These are phyloP conservation scores for Nothoprocta perdicaria DNA, from an alignment of 2,113 vertebrate species.

Conservation along the genomic window DNA sequence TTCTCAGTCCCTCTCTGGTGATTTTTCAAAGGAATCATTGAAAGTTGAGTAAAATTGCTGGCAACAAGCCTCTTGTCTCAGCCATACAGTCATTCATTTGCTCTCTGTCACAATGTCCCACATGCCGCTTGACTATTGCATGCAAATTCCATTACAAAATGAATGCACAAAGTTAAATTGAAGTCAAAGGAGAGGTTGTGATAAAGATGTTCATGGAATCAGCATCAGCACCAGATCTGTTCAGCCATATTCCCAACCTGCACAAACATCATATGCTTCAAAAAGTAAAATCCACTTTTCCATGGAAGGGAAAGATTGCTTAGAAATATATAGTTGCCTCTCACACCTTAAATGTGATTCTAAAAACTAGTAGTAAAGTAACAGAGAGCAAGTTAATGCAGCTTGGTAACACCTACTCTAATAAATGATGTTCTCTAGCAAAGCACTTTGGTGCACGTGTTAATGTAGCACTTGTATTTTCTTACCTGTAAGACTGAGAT, in stretches of 20 bases:
- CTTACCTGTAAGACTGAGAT: not conserved
- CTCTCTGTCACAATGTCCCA: constrained; percentile 40
- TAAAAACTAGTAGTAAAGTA: not conserved
- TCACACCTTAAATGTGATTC: not conserved
- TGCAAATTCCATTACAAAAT: constrained; percentile 30
- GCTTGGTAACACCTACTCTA: not conserved
- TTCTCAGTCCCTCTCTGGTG: not conserved
- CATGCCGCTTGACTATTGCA: constrained; percentile 25
- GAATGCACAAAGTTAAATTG: constrained; percentile 23
- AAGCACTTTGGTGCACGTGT: not conserved
- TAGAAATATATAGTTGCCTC: not conserved
- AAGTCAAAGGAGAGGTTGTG: constrained; percentile 34
- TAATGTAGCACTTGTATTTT: not conserved
- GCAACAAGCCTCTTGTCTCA: constrained; percentile 25
- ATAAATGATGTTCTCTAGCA: not conserved
- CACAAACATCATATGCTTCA: not conserved
- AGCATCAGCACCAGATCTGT: rapidly evolving
- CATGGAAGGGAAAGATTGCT: not conserved
- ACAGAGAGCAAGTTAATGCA: not conserved
- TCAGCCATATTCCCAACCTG: not conserved
- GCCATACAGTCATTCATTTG: not conserved
- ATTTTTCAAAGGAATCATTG: not conserved
- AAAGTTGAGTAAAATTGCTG: not conserved
- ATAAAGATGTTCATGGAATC: constrained; percentile 5
- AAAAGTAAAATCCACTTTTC: not conserved